Conservation (phyloP, 2,797 vertebrate species). For the Labeo calbasu region DNA sequence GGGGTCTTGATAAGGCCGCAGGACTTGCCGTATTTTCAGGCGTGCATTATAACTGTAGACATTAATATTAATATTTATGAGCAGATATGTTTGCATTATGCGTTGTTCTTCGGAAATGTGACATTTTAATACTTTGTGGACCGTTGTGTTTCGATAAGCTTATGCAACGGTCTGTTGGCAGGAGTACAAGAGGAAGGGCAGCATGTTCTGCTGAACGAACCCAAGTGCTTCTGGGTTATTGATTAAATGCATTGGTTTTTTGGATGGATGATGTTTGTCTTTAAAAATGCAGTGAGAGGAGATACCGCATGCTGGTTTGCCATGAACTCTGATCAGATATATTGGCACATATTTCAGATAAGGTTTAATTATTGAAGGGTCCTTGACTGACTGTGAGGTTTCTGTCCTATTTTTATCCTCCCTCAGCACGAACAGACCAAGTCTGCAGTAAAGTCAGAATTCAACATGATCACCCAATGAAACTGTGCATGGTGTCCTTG, state of each 20-base stretch:
- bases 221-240: neutral
- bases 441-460: conserved; percentile 4
- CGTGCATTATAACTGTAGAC: neutral
- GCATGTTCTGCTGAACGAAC: neutral
- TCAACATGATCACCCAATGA: neutral
- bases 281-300: neutral
- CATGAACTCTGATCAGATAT: conserved; percentile 28
- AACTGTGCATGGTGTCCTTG: neutral
- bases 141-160: neutral
- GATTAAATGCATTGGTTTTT: neutral
- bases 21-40: neutral
- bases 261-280: neutral
- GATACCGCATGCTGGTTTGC: neutral
- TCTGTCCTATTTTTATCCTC: conserved; percentile 48
- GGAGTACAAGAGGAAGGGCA: conserved; percentile 24
- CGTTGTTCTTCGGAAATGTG: neutral
- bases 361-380: conserved; percentile 37
- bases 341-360: neutral
- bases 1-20: conserved; percentile 3
- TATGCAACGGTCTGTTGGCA: conserved; percentile 12
- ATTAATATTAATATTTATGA: neutral
- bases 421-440: neutral
- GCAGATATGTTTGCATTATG: neutral
- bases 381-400: conserved; percentile 21
- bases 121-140: neutral